phyloP scores from a whole-genome alignment of 2,888 invertebrate species.

The Stegophylla sp. region DNA sequence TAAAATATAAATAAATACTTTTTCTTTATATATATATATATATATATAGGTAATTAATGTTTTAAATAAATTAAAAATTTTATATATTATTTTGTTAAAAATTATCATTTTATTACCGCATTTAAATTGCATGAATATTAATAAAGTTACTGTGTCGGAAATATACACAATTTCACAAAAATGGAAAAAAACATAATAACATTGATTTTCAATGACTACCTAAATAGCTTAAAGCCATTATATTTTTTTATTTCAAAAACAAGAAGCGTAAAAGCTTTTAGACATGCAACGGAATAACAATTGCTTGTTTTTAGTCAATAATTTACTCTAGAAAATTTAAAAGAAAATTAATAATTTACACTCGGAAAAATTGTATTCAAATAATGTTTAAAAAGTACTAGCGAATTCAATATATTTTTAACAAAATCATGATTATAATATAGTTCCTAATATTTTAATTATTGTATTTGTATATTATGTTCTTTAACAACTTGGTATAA shows the following conservation, averaged over 20 bases:
- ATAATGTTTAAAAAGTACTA: not conserved
- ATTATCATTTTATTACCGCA: too few species aligned
- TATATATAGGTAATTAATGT: too few species aligned
- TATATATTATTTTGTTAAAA: too few species aligned
- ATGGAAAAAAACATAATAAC: too few species aligned
- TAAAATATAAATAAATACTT: too few species aligned
- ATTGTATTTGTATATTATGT: not conserved
- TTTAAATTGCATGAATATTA: not conserved
- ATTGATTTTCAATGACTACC: too few species aligned
- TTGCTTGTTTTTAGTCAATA: not conserved
- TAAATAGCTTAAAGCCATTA: not conserved
- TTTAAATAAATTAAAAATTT: too few species aligned
- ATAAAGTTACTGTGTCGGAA: not conserved
- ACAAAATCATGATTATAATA: not conserved
- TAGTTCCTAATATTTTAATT: not conserved
- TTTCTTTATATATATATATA: too few species aligned
- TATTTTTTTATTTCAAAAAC: not conserved
- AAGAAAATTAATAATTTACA: not conserved
- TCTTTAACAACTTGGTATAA: not conserved
- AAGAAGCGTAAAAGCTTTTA: not conserved
- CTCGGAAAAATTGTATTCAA: not conserved
- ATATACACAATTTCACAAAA: too few species aligned
- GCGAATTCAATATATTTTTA: too few species aligned
- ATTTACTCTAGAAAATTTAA: not conserved
- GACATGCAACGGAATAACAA: slow-evolving; percentile 3